These are phyloP conservation scores for Ispidina lecontei DNA, from an alignment of 2,797 vertebrate species.

Conservation along the genomic window DNA sequence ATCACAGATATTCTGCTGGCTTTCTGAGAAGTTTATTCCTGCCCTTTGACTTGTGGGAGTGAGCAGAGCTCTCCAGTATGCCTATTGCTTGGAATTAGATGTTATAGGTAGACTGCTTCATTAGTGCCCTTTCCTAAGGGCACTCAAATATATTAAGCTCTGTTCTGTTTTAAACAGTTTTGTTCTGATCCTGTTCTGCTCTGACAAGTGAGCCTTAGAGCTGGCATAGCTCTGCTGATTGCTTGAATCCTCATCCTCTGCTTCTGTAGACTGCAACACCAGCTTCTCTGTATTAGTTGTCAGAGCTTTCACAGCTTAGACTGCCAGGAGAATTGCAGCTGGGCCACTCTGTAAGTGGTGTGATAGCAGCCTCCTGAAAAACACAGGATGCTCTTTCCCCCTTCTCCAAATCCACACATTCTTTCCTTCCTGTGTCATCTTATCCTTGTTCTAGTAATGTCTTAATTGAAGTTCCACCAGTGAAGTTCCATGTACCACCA, in stretches of 20 bases:
- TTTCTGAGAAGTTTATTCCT: neutral
- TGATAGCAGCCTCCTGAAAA: neutral
- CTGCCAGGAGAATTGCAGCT: neutral
- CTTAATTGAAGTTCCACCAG: neutral
- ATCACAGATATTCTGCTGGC: neutral
- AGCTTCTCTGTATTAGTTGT: neutral
- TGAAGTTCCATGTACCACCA: neutral
- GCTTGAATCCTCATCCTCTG: neutral
- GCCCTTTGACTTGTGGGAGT: neutral
- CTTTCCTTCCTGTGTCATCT: neutral
- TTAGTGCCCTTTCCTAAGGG: neutral
- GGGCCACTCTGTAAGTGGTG: neutral
- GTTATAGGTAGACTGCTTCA: neutral
- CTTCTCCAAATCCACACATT: neutral
- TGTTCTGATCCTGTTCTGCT: neutral
- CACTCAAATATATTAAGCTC: neutral
- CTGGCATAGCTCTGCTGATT: neutral
- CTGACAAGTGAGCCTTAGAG: neutral
- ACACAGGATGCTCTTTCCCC: rapidly evolving
- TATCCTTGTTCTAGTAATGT: neutral
- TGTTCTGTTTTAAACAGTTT: neutral
- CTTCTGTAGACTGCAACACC: neutral
- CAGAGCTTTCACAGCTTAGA: neutral
- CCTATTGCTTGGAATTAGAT: neutral
- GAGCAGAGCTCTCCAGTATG: neutral